phyloP scores from a whole-genome alignment of 2,797 vertebrate genomes.

The Spea hammondii region DNA sequence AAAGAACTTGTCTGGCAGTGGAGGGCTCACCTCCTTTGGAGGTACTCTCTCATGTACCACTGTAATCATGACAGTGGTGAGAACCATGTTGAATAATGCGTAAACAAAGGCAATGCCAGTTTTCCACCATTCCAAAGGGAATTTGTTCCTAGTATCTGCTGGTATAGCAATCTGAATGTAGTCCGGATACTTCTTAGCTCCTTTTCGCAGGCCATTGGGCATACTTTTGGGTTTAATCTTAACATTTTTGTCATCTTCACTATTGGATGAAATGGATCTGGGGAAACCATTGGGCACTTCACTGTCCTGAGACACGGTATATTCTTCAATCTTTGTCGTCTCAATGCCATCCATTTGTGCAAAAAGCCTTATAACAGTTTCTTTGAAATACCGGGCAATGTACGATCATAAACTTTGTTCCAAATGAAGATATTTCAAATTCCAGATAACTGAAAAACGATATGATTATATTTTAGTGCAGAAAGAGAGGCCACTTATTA shows the following conservation, averaged over 20 bases:
- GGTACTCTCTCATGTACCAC: conserved; percentile 96
- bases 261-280: conserved; percentile 63
- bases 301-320: conserved; percentile 68
- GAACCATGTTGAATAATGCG: conserved; percentile 86
- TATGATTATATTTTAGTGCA: no score
- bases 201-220: conserved; percentile 79
- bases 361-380: conserved; percentile 55
- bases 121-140: conserved; percentile 97
- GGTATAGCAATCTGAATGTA: conserved; percentile 94
- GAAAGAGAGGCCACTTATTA: no score
- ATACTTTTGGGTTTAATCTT: conserved; percentile 71
- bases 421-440: no score
- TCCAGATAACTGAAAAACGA: no score
- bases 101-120: conserved; percentile 88
- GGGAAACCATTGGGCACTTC: conserved; percentile 63
- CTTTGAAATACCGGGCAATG: background rate
- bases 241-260: conserved; percentile 67
- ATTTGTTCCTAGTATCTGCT: conserved; percentile 78
- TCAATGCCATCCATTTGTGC: conserved; percentile 72
- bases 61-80: conserved; percentile 96
- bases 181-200: conserved; percentile 82
- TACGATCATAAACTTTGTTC: no score
- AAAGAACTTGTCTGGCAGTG: conserved; percentile 97
- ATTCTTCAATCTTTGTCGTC: conserved; percentile 73
- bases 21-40: conserved; percentile 90